Percentiles rank a stretch among this genome's conserved stretches.
These are phyloP conservation scores for Silurus lanzhouensis DNA, from an alignment of 2,797 vertebrate species.

Conservation along the genomic window DNA sequence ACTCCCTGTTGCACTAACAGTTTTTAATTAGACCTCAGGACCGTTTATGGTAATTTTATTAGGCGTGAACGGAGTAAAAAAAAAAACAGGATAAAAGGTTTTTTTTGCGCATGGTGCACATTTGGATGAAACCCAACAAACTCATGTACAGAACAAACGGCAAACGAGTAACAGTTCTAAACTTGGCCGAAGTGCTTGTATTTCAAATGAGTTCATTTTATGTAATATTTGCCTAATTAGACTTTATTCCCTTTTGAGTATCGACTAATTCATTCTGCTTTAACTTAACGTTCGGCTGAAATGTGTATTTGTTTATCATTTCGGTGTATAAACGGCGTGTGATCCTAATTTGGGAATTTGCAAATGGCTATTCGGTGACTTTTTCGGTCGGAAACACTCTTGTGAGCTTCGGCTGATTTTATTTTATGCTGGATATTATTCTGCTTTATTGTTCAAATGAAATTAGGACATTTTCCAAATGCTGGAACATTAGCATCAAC, in stretches of 20 bases:
- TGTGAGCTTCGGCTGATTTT: neutral
- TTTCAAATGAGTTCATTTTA: constrained; percentile 41
- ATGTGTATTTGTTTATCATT: constrained; percentile 48
- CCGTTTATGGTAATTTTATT: constrained; percentile 55
- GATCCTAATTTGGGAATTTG: constrained; percentile 45
- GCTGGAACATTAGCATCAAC: neutral
- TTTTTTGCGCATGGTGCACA: neutral
- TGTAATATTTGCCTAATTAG: constrained; percentile 53
- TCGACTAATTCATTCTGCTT: constrained; percentile 41
- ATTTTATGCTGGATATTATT: neutral
- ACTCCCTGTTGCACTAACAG: constrained; percentile 52
- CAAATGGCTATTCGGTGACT: constrained; percentile 31
- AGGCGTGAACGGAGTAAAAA: constrained; percentile 42
- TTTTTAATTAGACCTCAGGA: constrained; percentile 52
- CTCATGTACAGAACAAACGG: constrained; percentile 28
- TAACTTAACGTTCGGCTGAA: constrained; percentile 52
- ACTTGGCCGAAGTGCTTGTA: constrained; percentile 34
- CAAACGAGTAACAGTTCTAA: constrained; percentile 39
- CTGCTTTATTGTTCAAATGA: constrained; percentile 13
- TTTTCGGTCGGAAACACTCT: constrained; percentile 31
- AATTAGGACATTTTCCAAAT: constrained; percentile 8
- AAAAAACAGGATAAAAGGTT: neutral
- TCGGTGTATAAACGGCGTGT: constrained; percentile 46
- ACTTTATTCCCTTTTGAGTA: constrained; percentile 34
- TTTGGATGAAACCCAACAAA: constrained; percentile 35